These are phyloP conservation scores for Amphipyra tragopoginis DNA, from an alignment of 2,888 invertebrate genomes.

Conservation along the genomic window DNA sequence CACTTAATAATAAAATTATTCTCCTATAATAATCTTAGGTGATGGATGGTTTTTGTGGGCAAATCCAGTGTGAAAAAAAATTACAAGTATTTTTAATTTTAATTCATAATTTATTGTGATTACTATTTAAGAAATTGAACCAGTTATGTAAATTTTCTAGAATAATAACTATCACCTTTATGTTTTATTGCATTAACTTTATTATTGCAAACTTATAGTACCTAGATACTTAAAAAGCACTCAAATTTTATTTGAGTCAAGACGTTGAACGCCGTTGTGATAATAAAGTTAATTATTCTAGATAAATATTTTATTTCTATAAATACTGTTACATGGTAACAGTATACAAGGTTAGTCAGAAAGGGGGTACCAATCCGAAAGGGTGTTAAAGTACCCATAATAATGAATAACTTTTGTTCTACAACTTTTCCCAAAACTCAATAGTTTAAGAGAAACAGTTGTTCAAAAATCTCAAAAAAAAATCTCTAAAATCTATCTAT, in stretches of 20 bases:
- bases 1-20: too few species aligned
- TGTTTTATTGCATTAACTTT: background rate
- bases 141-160: background rate
- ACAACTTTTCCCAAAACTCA: too few species aligned
- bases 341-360: too few species aligned
- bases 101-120: background rate
- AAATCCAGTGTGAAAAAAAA: conserved; percentile 10
- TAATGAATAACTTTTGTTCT: too few species aligned
- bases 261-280: background rate
- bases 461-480: too few species aligned
- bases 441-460: too few species aligned
- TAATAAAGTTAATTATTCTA: background rate
- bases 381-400: too few species aligned
- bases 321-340: too few species aligned
- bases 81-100: conserved; percentile 18
- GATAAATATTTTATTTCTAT: too few species aligned
- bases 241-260: background rate
- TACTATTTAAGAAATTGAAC: background rate
- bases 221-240: background rate
- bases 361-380: too few species aligned
- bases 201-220: background rate
- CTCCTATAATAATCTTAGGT: background rate
- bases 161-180: background rate
- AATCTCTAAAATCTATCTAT: too few species aligned
- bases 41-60: background rate